Evolutionary conservation across 2,888 invertebrate genomes (phyloP).

Genomic region (Brenthis hecate): DNA sequence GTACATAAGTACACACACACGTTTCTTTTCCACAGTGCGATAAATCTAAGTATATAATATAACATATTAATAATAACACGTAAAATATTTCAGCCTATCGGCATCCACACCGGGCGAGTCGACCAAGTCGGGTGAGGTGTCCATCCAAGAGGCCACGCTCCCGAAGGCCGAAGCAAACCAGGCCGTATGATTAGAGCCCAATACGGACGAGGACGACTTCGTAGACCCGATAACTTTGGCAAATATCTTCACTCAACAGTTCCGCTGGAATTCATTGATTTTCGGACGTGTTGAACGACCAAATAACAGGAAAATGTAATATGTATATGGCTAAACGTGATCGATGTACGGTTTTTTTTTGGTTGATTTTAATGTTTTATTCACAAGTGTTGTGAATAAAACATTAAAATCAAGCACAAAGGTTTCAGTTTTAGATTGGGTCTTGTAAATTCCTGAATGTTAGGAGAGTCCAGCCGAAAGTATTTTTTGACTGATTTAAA

Average conservation of each 20-base stretch:
- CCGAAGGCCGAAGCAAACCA: conserved; percentile 56
- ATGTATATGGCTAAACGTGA: not conserved
- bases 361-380: no score
- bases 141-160: conserved; percentile 46
- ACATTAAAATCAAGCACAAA: no score
- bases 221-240: conserved; percentile 51
- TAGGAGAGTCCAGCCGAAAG: no score
- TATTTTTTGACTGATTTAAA: no score
- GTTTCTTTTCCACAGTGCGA: not conserved
- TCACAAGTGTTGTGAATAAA: no score
- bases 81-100: conserved; percentile 53
- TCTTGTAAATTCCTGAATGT: no score
- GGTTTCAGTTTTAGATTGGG: no score
- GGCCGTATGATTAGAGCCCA: conserved; percentile 55
- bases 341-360: not conserved
- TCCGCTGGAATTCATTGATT: conserved; percentile 47
- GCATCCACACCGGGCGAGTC: conserved; percentile 43
- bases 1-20: no score
- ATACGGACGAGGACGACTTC: conserved; percentile 39
- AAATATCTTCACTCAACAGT: conserved; percentile 50
- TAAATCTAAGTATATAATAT: not conserved
- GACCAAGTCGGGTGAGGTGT: conserved; percentile 41
- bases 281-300: conserved; percentile 39
- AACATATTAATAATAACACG: not conserved
- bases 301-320: conserved; percentile 23